Conservation (phyloP, 2,797 vertebrate genomes). For the Lophius americanus region DNA sequence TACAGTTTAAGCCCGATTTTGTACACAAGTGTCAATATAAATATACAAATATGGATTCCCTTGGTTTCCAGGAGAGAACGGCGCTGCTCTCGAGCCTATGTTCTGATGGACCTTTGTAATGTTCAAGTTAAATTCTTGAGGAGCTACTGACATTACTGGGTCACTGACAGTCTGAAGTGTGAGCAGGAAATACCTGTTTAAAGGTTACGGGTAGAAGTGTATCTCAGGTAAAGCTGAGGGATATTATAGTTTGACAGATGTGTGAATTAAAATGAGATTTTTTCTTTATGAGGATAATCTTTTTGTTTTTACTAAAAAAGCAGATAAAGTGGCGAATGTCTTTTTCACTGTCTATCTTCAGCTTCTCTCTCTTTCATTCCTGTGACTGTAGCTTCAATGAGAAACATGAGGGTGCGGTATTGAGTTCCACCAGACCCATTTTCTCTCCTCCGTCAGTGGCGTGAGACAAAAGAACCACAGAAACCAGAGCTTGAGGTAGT, state of each 20-base stretch:
- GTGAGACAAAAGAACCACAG: conserved; percentile 78
- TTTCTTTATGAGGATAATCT: neutral
- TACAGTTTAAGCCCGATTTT: too few relatives aligned
- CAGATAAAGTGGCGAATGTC: neutral
- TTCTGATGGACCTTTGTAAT: conserved; percentile 37
- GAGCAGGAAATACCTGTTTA: conserved; percentile 59
- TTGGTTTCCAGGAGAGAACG: neutral
- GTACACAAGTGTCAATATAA: too few relatives aligned
- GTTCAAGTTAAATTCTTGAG: conserved; percentile 32
- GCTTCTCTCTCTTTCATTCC: conserved; percentile 26
- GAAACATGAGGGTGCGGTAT: conserved; percentile 74
- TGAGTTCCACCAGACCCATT: conserved; percentile 81
- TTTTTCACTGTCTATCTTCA: neutral
- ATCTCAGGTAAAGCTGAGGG: conserved; percentile 14
- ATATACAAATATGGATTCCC: too few relatives aligned
- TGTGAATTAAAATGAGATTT: neutral
- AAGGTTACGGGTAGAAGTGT: conserved; percentile 52
- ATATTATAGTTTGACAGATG: neutral
- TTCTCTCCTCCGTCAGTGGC: conserved; percentile 72
- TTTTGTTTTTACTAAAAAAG: neutral
- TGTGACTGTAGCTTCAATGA: conserved; percentile 55
- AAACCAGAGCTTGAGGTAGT: conserved; percentile 76
- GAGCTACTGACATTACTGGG: conserved; percentile 66
- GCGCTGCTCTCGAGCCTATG: conserved; percentile 48
- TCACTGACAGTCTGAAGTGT: conserved; percentile 65